Conservation (phyloP, 1,140 invertebrate genomes). For the Maconellicoccus hirsutus region DNA sequence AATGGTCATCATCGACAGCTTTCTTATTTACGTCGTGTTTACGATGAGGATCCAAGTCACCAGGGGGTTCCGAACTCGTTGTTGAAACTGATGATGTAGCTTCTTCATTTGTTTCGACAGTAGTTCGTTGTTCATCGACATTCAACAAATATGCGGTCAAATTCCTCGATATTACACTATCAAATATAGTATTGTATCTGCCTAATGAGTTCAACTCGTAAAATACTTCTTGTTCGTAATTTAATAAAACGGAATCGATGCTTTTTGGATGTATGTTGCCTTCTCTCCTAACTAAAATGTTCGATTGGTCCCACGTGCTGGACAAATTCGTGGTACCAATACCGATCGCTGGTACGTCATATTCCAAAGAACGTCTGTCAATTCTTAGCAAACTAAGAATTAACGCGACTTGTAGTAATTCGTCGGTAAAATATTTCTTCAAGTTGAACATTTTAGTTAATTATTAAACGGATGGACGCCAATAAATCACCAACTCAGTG, state of each 20-base stretch:
- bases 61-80: not conserved
- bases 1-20: slow-evolving; percentile 11
- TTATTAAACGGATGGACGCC: not conserved
- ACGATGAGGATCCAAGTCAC: not conserved
- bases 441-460: slow-evolving; percentile 49
- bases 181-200: slow-evolving; percentile 39
- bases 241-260: slow-evolving; percentile 54
- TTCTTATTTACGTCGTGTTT: not conserved
- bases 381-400: slow-evolving; percentile 62
- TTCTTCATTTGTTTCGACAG: slow-evolving; percentile 24
- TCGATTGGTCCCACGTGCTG: slow-evolving; percentile 49
- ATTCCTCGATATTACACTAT: slow-evolving; percentile 35
- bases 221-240: slow-evolving; percentile 60
- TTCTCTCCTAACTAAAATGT: slow-evolving; percentile 41
- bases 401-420: slow-evolving; percentile 63
- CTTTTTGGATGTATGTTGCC: slow-evolving; percentile 58
- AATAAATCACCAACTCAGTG: not conserved
- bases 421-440: slow-evolving; percentile 64
- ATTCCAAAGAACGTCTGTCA: slow-evolving; percentile 47
- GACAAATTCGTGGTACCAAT: slow-evolving; percentile 34
- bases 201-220: slow-evolving; percentile 61
- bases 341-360: slow-evolving; percentile 42
- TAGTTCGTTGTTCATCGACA: slow-evolving; percentile 32
- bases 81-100: slow-evolving; percentile 24
- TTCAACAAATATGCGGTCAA: slow-evolving; percentile 47